Evolutionary conservation across 2,113 vertebrate genomes (phyloP), one percentile per base, ranked within the genome.

Genomic region (Pituophis catenifer): DNA sequence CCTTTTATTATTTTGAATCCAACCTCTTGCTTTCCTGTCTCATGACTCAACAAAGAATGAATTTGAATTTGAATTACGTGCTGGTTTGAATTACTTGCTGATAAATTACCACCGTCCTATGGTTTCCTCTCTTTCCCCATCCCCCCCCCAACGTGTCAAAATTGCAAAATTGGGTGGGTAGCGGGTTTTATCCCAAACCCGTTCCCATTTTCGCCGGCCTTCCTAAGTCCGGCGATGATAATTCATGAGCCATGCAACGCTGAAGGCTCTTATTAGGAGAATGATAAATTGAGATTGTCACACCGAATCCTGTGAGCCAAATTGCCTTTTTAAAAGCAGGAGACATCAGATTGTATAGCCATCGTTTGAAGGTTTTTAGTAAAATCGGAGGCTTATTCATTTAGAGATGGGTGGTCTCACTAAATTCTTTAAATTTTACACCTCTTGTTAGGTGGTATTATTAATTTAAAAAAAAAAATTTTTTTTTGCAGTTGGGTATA

Each of bases 281-380:
- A 75, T 89, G n/a, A 62, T 89, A 93, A 58, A 90, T 58, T 89
- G 88, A 62, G 52, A n/a, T 89, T 55, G 85, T 90, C 50, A 53
- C 12, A 1, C 29, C 48, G 90, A 55, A 91, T 85, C 50, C 53
- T 55, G 57, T 91, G 75, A 94, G 93, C 87, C 91, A 89, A 91
- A 92, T 65, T 90, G 91, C 85, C 52, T 58, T 92, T 50, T 55
- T 59, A 50, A 90, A 92, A 90, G 86, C 44, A 85, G 92, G 90
- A 92, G n/a, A n/a, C 62, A 88, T 92, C 93, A 88, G 88, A 88
- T 93, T 65, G 33, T 29, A 53, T 19, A 48, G 23, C 29, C 38
- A 26, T n/a, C 44, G 15, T 91, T 52, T 81, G 65, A 89, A 53
- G 48, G 55, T 12, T 53, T 53, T 86, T 10, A 11, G 70, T 86